Base-by-base conservation (phyloP, 2,113 vertebrate species). In the Rutilus rutilus region DNA sequence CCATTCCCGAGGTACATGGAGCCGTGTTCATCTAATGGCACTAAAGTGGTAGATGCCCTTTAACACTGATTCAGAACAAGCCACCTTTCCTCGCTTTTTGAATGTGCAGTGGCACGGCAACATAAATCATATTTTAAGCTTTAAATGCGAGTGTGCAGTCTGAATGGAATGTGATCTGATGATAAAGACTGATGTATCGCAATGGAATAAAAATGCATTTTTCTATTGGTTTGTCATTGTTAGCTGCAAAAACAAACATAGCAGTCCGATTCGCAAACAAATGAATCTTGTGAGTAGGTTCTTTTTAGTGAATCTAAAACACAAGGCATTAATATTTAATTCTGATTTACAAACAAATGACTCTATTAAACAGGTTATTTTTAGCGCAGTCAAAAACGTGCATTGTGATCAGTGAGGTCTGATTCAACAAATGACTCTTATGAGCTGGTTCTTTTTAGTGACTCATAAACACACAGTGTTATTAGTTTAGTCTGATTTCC, bases 21-120 rank as follows among this genome's bases (percentile, higher is more conserved):
- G 45, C 80, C 10, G 12, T 67, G 62, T 82, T 82, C 80, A 82
- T 69, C 62, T 36, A 52, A 82, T 69, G 64, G 25, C 62, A 33
- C 19, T 33, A 54, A 82, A 82, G 39, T 67, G 54, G 57, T 42
- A 42, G 57, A 25, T 62, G 78, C 57, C 62, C 62, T 50, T 82
- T 69, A 52, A 52, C 42, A 69, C 3, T 52, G 62, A 69, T 82
- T 69, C 80, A 54, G 17, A 69, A 33, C 42, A 81, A 77, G 75
- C 27, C n/a, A 75, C 42, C 8, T 77, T 54, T 77, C 5, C n/a
- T 47, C 23, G 45, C 73, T 45, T 50, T 54, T 30, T 6, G 25
- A 54, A 77, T 77, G 15, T 54, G 7, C 17, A 33, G 15, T 77
- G 47, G 17, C 45, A 77, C 4, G 6, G 47, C 25, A 27, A 54